Conservation (phyloP, 2,888 invertebrate species). For the Drosophila neonasuta region DNA sequence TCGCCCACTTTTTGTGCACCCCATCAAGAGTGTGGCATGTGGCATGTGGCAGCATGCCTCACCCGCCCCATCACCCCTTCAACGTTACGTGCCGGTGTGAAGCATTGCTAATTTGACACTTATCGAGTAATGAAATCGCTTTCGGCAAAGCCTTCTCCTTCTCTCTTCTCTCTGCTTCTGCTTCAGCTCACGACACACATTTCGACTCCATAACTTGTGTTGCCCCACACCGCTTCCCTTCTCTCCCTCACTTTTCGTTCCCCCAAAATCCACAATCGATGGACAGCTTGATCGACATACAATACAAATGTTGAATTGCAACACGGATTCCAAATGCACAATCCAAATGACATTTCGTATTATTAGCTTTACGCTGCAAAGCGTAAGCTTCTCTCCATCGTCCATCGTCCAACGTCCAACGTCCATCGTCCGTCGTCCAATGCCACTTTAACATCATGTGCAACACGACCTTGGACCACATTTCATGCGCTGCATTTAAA, state of each 20-base stretch:
- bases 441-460: too few species aligned
- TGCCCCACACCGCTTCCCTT: background rate
- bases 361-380: background rate
- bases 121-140: constrained; percentile 30
- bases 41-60: constrained; percentile 1
- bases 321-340: background rate
- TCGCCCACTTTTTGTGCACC: constrained; percentile 8
- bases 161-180: background rate
- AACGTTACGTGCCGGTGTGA: constrained; percentile 9
- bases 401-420: too few species aligned
- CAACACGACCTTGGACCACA: too few species aligned
- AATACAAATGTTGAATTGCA: constrained; percentile 5
- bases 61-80: background rate
- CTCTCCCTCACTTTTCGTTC: too few species aligned
- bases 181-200: constrained; percentile 4
- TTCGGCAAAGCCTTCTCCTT: constrained; percentile 4
- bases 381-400: too few species aligned
- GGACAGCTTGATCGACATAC: constrained; percentile 8
- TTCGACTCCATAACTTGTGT: constrained; percentile 10
- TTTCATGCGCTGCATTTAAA: too few species aligned
- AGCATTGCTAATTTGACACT: constrained; percentile 43
- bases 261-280: background rate
- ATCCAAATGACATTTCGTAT: background rate
- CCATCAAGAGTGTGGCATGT: background rate
- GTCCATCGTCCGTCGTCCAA: too few species aligned